phyloP scores from a whole-genome alignment of 2,888 invertebrate species.

The Nezara viridula region DNA sequence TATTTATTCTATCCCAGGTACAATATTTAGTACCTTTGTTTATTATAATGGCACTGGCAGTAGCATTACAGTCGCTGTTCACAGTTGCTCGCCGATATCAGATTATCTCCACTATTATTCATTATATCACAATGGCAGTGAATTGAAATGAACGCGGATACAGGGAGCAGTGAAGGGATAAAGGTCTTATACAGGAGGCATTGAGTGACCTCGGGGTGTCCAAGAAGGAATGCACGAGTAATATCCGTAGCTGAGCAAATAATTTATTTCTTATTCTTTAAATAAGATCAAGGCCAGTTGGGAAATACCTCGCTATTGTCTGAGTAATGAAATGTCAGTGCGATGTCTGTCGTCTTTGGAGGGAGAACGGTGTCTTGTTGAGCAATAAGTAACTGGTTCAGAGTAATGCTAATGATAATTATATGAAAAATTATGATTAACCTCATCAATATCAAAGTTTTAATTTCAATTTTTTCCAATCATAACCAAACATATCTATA shows the following conservation, averaged over 20 bases:
- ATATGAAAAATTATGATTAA: neutral
- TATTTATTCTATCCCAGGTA: neutral
- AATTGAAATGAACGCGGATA: neutral
- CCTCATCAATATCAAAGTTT: neutral
- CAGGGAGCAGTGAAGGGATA: neutral
- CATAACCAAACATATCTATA: too few species aligned
- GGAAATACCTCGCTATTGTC: neutral
- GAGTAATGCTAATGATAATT: neutral
- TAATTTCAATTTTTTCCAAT: too few species aligned
- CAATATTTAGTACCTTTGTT: neutral
- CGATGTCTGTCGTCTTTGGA: neutral
- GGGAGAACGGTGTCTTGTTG: neutral
- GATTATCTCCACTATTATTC: neutral
- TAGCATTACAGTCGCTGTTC: slow-evolving; percentile 22
- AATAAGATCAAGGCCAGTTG: slow-evolving; percentile 15
- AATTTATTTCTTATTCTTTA: slow-evolving; percentile 5
- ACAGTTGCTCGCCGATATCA: neutral
- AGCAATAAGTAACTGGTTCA: neutral
- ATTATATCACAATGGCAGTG: neutral
- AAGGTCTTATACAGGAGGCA: neutral
- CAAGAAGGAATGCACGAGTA: neutral
- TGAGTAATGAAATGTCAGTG: slow-evolving; percentile 34
- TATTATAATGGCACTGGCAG: neutral
- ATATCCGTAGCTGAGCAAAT: neutral
- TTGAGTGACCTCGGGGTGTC: neutral